These are phyloP conservation scores for Apotomis turbidana DNA, from an alignment of 2,888 invertebrate genomes.

Conservation along the genomic window DNA sequence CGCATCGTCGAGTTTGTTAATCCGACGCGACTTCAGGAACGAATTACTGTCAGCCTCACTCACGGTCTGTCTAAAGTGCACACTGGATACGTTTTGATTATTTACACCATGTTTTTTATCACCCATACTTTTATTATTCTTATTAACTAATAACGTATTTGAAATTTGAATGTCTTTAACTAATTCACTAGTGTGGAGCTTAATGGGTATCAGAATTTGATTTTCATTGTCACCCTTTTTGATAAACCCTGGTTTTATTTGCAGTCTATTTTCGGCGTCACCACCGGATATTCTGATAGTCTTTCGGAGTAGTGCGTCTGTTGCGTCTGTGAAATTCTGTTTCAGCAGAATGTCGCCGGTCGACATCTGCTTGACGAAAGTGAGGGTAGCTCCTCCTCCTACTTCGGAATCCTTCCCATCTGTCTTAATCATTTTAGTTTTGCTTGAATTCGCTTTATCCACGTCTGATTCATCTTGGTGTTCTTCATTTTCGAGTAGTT, in stretches of 20 bases:
- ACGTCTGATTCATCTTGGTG: slow-evolving; percentile 84
- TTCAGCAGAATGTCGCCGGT: slow-evolving; percentile 76
- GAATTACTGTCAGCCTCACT: slow-evolving; percentile 75
- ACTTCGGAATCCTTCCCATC: slow-evolving; percentile 66
- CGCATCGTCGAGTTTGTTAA: slow-evolving; percentile 74
- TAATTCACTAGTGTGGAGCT: slow-evolving; percentile 73
- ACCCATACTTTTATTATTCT: slow-evolving; percentile 76
- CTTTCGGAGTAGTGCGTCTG: slow-evolving; percentile 75
- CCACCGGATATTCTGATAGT: slow-evolving; percentile 76
- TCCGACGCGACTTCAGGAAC: slow-evolving; percentile 73
- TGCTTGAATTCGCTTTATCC: slow-evolving; percentile 66
- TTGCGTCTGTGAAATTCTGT: slow-evolving; percentile 68
- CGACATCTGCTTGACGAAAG: slow-evolving; percentile 75
- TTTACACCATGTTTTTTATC: slow-evolving; percentile 81
- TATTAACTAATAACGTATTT: slow-evolving; percentile 78
- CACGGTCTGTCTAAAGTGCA: slow-evolving; percentile 75
- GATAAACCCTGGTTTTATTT: slow-evolving; percentile 73
- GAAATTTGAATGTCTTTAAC: slow-evolving; percentile 76
- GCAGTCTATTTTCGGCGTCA: slow-evolving; percentile 76
- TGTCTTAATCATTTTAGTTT: slow-evolving; percentile 60
- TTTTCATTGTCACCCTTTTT: slow-evolving; percentile 78
- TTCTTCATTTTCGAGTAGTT: slow-evolving; percentile 84
- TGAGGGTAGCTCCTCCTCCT: slow-evolving; percentile 63
- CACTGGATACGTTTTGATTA: slow-evolving; percentile 77
- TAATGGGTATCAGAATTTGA: slow-evolving; percentile 76